Base-by-base conservation (phyloP, 2,797 vertebrate species). In the Rhinichthys osculus region DNA sequence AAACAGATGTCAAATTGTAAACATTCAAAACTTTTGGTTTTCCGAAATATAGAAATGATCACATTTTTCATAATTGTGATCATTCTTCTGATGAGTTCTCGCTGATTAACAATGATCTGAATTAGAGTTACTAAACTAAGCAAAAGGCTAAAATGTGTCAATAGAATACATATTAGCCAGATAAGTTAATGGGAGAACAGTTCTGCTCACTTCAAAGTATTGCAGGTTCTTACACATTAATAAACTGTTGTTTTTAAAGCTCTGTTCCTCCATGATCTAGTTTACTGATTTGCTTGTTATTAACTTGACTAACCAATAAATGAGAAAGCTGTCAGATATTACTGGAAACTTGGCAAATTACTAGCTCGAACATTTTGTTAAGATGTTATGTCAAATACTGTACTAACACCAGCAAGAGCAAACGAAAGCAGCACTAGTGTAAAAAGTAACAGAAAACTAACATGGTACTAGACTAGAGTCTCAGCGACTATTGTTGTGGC, bases 1-100 rank as follows among this genome's bases (percentile, higher is more conserved):
- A 93, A 52, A 91, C 85, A 85, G 30, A 82, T 81, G 57, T 47
- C 52, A 17, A 57, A 30, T 50, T 47, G 76, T 47, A 64, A 87
- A 81, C 33, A 64, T 14, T 71, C 11, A 78, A 82, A 50, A 1
- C 23, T 33, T 81, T 35, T 30, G 9, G 62, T 70, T 21, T 67
- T 57, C 16, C 0, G 6, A 38, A 38, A 38, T 38, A 4, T 6
- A 4, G 4, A 35, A 35, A 4, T 30, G 30, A 30, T 30, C 30
- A 30, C 30, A 30, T 30, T 35, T 4, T 21, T 30, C 19, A 30
- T 6, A 44, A 80, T 33, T 30, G 23, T 23, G 10, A 59, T 47
- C 5, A 23, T 64, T 80, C 44, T 35, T 69, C 44, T 38, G 35
- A 78, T 40, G 7, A 40, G 50, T 23, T 54, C 11, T 23, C 0